Conservation (phyloP, 1,140 invertebrate genomes). For the Uloborus diversus region DNA sequence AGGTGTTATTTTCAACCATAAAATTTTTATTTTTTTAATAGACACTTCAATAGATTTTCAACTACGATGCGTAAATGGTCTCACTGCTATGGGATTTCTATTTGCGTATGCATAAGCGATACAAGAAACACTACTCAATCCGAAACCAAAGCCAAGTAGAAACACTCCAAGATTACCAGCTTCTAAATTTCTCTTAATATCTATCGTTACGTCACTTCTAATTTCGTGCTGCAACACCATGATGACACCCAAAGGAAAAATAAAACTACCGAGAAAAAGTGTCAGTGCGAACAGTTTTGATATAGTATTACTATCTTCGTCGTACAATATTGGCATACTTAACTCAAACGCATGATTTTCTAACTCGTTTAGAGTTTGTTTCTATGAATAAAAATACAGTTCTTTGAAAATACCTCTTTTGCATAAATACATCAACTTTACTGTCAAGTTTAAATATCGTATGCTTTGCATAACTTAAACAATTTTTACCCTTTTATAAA, state of each 20-base stretch:
- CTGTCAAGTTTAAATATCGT: no score
- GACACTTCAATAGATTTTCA: no score
- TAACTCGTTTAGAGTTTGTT: no score
- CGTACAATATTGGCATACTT: constrained; percentile 17
- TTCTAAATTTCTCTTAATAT: background rate
- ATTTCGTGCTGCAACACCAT: background rate
- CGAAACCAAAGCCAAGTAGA: background rate
- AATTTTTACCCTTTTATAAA: no score
- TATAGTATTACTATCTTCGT: background rate
- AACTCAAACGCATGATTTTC: no score
- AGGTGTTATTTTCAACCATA: no score
- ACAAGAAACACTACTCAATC: background rate
- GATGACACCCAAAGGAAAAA: background rate
- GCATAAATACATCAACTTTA: no score
- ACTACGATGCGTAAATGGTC: no score
- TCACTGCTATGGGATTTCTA: background rate
- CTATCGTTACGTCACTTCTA: background rate
- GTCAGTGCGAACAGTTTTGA: constrained; percentile 5
- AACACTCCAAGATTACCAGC: constrained; percentile 7
- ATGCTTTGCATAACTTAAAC: no score
- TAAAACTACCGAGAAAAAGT: background rate
- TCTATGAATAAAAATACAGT: no score
- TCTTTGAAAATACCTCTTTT: no score
- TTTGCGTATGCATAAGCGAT: constrained; percentile 5
- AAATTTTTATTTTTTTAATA: no score